Percentiles rank a stretch among this genome's conserved stretches.
Evolutionary conservation across 2,888 invertebrate genomes (phyloP).

Genomic region (Allygus modestus): DNA sequence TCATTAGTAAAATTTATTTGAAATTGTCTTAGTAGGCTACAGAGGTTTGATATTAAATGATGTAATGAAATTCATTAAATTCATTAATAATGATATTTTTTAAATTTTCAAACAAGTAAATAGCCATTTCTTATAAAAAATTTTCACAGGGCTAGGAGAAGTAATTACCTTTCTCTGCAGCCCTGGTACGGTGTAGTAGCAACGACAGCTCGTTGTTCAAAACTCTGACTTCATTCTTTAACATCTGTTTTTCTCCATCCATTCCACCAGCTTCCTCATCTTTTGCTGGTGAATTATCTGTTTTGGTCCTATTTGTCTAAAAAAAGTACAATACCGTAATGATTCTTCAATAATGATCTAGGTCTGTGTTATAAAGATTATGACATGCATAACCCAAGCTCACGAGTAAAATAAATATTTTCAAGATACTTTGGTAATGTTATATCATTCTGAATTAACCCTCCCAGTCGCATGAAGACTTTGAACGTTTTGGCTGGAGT

Average conservation of each 20-base stretch:
- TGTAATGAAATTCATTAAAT: too few relatives aligned
- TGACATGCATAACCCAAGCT: too few relatives aligned
- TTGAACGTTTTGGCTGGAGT: too few relatives aligned
- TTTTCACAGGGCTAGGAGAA: too few relatives aligned
- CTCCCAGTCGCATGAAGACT: too few relatives aligned
- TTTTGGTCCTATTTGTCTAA: slow-evolving; percentile 69
- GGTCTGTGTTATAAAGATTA: too few relatives aligned
- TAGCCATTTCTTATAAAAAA: too few relatives aligned
- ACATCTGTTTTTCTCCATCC: slow-evolving; percentile 71
- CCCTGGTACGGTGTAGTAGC: slow-evolving; percentile 75
- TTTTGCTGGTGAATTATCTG: slow-evolving; percentile 63
- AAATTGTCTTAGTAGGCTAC: too few relatives aligned
- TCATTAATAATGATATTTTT: too few relatives aligned
- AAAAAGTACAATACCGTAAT: slow-evolving; percentile 51
- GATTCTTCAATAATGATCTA: slow-evolving; percentile 51
- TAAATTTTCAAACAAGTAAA: too few relatives aligned
- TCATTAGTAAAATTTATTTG: too few relatives aligned
- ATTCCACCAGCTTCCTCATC: background rate
- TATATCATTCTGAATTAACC: background rate
- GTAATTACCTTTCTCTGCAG: slow-evolving; percentile 74
- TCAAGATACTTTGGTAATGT: background rate
- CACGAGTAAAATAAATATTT: background rate
- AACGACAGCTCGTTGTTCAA: slow-evolving; percentile 77
- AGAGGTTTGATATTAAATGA: too few relatives aligned
- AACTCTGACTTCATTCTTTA: slow-evolving; percentile 76